A percentile compares a stretch with the other conserved stretches of the same genome.
phyloP scores from a whole-genome alignment of 2,113 vertebrate species.

The Actenoides hombroni region DNA sequence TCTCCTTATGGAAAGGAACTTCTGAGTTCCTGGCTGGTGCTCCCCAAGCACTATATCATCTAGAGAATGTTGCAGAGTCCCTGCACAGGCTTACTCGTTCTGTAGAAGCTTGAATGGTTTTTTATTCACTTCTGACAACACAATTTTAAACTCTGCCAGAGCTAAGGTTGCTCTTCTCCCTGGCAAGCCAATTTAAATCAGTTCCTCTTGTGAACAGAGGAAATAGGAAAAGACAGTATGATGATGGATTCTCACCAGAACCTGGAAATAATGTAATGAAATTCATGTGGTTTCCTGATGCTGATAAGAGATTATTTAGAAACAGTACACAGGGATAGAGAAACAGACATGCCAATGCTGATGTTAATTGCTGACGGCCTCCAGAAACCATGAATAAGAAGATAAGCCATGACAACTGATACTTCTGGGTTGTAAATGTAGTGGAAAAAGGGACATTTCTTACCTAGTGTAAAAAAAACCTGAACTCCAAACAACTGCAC shows the following conservation, averaged over 20 bases:
- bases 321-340: background rate
- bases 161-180: slow-evolving; percentile 78
- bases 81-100: slow-evolving; percentile 70
- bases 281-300: background rate
- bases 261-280: background rate
- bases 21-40: slow-evolving; percentile 47
- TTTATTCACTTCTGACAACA: slow-evolving; percentile 81
- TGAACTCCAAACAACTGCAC: background rate
- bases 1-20: slow-evolving; percentile 75
- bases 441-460: background rate
- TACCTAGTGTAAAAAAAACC: background rate
- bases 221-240: background rate
- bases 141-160: slow-evolving; percentile 78
- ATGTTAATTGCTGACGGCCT: background rate
- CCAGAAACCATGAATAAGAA: background rate
- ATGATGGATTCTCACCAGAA: background rate
- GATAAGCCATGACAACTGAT: background rate
- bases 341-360: background rate
- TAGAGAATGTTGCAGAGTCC: slow-evolving; percentile 78
- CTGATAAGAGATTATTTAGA: background rate
- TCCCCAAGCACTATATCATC: slow-evolving; percentile 79
- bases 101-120: slow-evolving; percentile 80
- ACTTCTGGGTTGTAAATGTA: background rate
- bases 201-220: background rate
- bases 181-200: slow-evolving; percentile 49